These are phyloP conservation scores for Clarias batrachus DNA, from an alignment of 2,113 vertebrate species.

Conservation along the genomic window DNA sequence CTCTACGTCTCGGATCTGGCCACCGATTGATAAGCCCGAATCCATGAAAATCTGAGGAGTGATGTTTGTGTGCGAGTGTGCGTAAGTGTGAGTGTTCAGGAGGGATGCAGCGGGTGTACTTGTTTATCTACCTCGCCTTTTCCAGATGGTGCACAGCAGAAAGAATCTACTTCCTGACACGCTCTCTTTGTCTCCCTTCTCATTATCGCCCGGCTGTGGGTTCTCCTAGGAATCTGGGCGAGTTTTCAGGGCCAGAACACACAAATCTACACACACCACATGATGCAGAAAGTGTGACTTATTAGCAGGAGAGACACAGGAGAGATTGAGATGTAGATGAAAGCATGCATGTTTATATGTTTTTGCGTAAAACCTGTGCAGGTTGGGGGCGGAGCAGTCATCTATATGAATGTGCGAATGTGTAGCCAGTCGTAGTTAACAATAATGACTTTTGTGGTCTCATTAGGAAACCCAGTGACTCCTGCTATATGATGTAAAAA, in stretches of 20 bases:
- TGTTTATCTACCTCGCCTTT: conserved; percentile 76
- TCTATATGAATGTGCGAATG: conserved; percentile 14
- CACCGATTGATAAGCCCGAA: conserved; percentile 75
- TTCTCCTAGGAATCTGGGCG: conserved; percentile 58
- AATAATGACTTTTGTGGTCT: not conserved
- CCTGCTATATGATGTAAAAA: not conserved
- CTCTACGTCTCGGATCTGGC: conserved; percentile 71
- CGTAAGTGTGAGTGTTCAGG: conserved; percentile 52
- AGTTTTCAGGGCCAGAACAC: conserved; percentile 63
- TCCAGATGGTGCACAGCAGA: conserved; percentile 75
- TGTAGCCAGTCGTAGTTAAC: not conserved
- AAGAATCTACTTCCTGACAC: conserved; percentile 73
- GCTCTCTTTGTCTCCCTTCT: conserved; percentile 52
- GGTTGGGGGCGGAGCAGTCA: not conserved
- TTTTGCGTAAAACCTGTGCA: conserved; percentile 18
- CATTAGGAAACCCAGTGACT: not conserved
- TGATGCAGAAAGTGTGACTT: conserved; percentile 34
- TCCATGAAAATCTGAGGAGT: conserved; percentile 70
- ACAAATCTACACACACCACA: conserved; percentile 50
- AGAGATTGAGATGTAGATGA: not conserved
- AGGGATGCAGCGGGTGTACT: conserved; percentile 61
- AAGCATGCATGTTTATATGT: conserved; percentile 6
- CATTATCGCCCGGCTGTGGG: conserved; percentile 56
- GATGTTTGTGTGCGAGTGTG: conserved; percentile 36
- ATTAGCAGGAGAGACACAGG: conserved; percentile 7